Evolutionary conservation across 2,797 vertebrate genomes (phyloP), one percentile per base, ranked within the genome.

Genomic region (Lepus townsendii): DNA sequence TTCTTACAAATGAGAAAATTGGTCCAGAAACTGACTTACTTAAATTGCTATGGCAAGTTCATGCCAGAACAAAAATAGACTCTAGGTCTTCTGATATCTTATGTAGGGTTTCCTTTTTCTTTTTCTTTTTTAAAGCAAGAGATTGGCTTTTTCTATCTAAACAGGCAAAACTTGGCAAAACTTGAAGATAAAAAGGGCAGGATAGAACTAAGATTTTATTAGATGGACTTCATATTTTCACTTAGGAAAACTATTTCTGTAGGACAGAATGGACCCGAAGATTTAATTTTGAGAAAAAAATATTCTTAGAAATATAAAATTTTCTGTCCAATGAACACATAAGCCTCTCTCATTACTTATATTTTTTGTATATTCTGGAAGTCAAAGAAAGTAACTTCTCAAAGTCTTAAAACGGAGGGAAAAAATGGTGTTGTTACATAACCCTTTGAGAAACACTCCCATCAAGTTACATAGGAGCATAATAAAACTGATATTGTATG

Each of bases 291-390:
- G 63, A 79, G 60, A 68, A 92, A 93, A 80, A 78, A 77, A 26
- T 20, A 95, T 86, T 94, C 42, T 95, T 93, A 76, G 76, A 89
- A 93, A 42, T 47, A 93, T 92, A 88, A 91, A 90, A 83, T 76
- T 86, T 83, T 95, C 42, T 93, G 9, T 89, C 66, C 79, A 92
- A 57, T 88, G 82, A 95, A 77, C 22, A 88, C 27, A 84, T 87
- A 69, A 92, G 14, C 8, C 47, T 83, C 68, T 66, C 12, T 83
- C 60, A 91, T 80, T 91, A 96, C 93, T 91, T 93, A 92, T 93
- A 94, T 38, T 94, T 85, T 90, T 82, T 87, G 24, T 95, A 66
- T 92, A 7, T 94, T 95, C 68, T 96, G 73, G 72, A 94, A 94
- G 54, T 14, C 38, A 95, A 68, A 86, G 42, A 94, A 35, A 95